Conservation (phyloP, 2,113 vertebrate species). For the Sterrhoptilus dennistouni region DNA sequence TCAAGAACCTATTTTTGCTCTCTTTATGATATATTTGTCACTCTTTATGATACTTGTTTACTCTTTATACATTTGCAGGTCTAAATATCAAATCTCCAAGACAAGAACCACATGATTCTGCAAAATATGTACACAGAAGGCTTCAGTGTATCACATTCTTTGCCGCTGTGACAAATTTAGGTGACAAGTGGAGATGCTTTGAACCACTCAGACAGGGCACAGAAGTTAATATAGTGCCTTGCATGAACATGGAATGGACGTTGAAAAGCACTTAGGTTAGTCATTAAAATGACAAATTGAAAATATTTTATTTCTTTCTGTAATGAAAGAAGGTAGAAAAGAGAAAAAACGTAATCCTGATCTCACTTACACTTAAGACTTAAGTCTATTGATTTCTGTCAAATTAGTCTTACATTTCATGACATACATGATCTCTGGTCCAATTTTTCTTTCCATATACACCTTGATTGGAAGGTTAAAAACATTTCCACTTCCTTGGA, state of each 20-base stretch:
- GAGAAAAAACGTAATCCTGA: not conserved
- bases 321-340: not conserved
- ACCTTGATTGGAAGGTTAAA: not conserved
- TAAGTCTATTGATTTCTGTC: not conserved
- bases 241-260: not conserved
- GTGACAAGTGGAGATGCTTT: not conserved
- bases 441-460: not conserved
- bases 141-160: not conserved
- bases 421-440: not conserved
- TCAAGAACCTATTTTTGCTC: not conserved
- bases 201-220: not conserved
- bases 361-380: not conserved
- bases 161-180: not conserved
- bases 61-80: not conserved
- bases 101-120: not conserved
- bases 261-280: not conserved
- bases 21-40: not conserved
- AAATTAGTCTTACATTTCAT: not conserved
- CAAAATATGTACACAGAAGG: not conserved
- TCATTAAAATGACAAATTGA: not conserved
- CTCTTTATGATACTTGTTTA: not conserved
- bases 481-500: not conserved
- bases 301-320: not conserved
- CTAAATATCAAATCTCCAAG: not conserved
- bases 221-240: not conserved